phyloP scores from a whole-genome alignment of 2,113 vertebrate genomes.

The Petroica traversi region DNA sequence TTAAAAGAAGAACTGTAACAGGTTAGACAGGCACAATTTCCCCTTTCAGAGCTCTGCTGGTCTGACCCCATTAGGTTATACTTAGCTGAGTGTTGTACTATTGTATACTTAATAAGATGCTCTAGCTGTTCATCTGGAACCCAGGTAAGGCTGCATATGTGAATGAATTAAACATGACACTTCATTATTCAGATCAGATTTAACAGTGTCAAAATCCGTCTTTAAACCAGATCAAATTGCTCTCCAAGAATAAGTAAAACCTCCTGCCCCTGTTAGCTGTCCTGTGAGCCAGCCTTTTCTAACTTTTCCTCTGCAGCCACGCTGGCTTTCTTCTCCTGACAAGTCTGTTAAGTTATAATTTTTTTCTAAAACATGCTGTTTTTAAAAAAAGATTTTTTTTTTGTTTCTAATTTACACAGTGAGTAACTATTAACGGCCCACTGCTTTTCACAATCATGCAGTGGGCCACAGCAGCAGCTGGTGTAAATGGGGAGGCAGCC shows the following conservation, averaged over 20 bases:
- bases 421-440: conserved; percentile 4
- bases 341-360: not conserved
- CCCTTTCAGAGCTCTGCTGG: conserved; percentile 29
- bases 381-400: not conserved
- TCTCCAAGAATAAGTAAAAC: conserved; percentile 19
- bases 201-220: conserved; percentile 31
- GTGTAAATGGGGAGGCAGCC: not conserved
- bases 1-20: conserved; percentile 50
- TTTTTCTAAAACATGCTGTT: not conserved
- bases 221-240: conserved; percentile 38
- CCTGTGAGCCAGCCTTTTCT: not conserved
- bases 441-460: not conserved
- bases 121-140: conserved; percentile 26
- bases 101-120: conserved; percentile 45
- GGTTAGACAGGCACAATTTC: conserved; percentile 57
- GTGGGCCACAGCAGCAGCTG: not conserved
- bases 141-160: conserved; percentile 46
- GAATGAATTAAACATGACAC: conserved; percentile 64
- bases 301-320: not conserved
- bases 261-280: not conserved
- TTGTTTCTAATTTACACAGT: not conserved
- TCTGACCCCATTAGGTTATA: conserved; percentile 63
- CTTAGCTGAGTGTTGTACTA: conserved; percentile 49
- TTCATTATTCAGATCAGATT: conserved; percentile 60
- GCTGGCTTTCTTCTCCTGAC: not conserved